Evolutionary conservation across 2,113 vertebrate species (phyloP).

Genomic region (Lepus timidus): DNA sequence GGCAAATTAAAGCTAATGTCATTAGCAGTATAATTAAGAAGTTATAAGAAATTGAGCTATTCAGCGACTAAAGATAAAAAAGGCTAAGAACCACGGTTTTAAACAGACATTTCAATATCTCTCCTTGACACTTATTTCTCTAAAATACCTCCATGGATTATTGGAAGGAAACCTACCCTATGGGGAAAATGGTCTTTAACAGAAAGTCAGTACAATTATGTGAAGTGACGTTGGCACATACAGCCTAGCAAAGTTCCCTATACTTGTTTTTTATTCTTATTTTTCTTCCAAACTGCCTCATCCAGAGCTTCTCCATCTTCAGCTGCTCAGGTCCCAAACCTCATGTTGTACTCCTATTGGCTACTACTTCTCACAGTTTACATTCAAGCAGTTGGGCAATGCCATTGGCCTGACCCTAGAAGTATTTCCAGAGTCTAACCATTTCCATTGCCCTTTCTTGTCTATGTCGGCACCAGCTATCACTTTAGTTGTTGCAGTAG

Average conservation of each 20-base stretch:
- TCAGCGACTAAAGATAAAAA: background rate
- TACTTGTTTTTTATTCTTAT: background rate
- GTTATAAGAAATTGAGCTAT: conserved; percentile 5
- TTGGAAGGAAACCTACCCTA: background rate
- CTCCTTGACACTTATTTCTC: background rate
- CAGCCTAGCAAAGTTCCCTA: background rate
- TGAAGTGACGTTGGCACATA: background rate
- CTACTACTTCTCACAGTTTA: background rate
- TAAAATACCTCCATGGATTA: background rate
- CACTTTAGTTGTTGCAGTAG: background rate
- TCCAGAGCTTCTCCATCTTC: background rate
- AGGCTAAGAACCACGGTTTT: conserved; percentile 13
- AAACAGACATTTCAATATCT: conserved; percentile 25
- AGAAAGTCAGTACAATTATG: conserved; percentile 5
- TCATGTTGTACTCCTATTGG: background rate
- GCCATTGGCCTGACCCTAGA: background rate
- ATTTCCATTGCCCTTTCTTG: background rate
- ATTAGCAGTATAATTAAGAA: conserved; percentile 18
- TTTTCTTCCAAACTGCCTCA: background rate
- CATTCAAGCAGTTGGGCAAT: background rate
- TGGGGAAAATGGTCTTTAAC: background rate
- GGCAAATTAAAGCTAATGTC: conserved; percentile 1
- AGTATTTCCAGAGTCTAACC: background rate
- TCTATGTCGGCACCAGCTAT: background rate
- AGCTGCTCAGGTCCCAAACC: background rate